These are phyloP conservation scores for Thecophora atra DNA, from an alignment of 2,888 invertebrate species.

Conservation along the genomic window DNA sequence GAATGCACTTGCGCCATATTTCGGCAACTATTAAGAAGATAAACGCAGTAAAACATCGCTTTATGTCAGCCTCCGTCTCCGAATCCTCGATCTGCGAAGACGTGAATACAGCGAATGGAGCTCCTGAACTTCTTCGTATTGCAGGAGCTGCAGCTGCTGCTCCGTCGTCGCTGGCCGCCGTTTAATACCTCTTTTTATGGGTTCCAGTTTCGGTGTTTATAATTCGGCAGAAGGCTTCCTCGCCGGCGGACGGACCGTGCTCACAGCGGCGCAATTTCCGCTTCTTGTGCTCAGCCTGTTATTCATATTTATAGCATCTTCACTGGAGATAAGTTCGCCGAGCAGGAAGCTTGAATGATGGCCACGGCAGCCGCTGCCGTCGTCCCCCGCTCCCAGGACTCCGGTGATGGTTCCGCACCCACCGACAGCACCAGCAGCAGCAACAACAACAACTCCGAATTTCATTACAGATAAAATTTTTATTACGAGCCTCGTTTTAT, in stretches of 20 bases:
- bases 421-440: neutral
- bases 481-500: constrained; percentile 16
- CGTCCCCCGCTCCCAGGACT: neutral
- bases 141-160: neutral
- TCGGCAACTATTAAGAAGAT: constrained; percentile 34
- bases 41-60: constrained; percentile 39
- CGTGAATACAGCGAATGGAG: neutral
- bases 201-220: constrained; percentile 16
- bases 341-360: constrained; percentile 11
- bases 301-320: constrained; percentile 62
- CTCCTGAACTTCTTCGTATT: neutral
- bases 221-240: neutral
- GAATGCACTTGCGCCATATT: neutral
- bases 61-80: constrained; percentile 4
- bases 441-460: constrained; percentile 27
- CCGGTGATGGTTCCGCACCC: neutral
- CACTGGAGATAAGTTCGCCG: constrained; percentile 41
- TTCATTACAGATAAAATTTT: constrained; percentile 31
- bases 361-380: neutral
- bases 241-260: neutral
- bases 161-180: neutral
- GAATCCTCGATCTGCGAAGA: neutral
- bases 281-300: constrained; percentile 64
- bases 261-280: constrained; percentile 65
- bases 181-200: constrained; percentile 22